Evolutionary conservation across 1,140 invertebrate species (phyloP), one percentile per base, ranked within the genome.

Genomic region (Tribolium madens): DNA sequence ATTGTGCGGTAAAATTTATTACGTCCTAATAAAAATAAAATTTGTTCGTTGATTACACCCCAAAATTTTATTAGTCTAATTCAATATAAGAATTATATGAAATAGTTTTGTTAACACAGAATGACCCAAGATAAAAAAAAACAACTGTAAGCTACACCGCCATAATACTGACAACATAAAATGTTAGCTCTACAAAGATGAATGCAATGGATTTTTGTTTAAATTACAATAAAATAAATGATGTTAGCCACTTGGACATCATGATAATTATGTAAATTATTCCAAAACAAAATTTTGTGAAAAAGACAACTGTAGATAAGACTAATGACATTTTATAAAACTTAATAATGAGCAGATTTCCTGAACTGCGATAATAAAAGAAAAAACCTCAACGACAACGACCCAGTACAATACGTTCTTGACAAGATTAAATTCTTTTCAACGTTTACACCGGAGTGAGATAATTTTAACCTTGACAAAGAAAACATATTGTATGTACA

Each of bases 381-480:
- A 33, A 64, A 52, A 64, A 64, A 64, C 13, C 26, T 12, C 14
- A 60, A 12, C 26, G 57, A 64, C 57, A 64, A 64, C 57, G 57
- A 64, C 57, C 31, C 26, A 21, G 9, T 64, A 64, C 57, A 64
- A 64, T 64, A 64, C 21, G 26, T 64, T 64, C 57, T 64, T 64
- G 57, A 64, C 57, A 64, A 64, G 57, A 64, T 64, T 64, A 64
- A 64, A 31, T 64, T 64, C 57, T 64, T 64, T 64, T 64, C 57
- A 64, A 26, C 26, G 26, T 64, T 64, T 64, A 31, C 57, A 64
- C 57, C 18, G 57, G 21, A 64, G 57, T 64, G 26, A 64, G 57
- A 64, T 64, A 64, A 64, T 64, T 64, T 64, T 64, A 64, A 64
- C 57, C 57, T 64, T 64, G 57, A 64, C 57, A 64, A 64, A 64